Conservation (phyloP, 2,888 invertebrate genomes). For the Ormyrus rosae region DNA sequence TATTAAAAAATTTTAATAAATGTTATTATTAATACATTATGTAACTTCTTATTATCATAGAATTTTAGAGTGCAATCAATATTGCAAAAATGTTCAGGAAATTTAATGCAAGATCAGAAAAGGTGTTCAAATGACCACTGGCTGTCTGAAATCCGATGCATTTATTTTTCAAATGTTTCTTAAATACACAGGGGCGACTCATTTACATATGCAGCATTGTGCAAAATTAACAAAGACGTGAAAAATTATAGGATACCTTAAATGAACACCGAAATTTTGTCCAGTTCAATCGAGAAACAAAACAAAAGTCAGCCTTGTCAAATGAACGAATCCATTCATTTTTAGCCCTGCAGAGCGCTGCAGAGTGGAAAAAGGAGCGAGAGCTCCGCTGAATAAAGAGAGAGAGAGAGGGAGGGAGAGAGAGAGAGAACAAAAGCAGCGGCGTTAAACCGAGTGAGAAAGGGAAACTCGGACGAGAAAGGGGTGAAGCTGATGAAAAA, state of each 20-base stretch:
- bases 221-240: too few relatives aligned
- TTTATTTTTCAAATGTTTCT: too few relatives aligned
- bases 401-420: not conserved
- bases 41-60: not conserved
- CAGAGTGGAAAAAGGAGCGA: not conserved
- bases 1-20: not conserved
- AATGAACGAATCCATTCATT: slow-evolving; percentile 18
- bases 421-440: slow-evolving; percentile 6
- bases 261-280: slow-evolving; percentile 14
- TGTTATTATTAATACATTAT: not conserved
- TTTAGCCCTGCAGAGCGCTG: not conserved
- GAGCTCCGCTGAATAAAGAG: not conserved
- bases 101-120: too few relatives aligned
- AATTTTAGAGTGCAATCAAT: not conserved
- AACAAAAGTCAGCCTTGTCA: slow-evolving; percentile 7
- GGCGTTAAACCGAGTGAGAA: slow-evolving; percentile 9
- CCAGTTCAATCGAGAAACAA: slow-evolving; percentile 18
- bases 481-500: slow-evolving; percentile 58
- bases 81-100: too few relatives aligned
- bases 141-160: too few relatives aligned
- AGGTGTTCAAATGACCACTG: too few relatives aligned
- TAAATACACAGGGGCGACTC: too few relatives aligned
- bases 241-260: not conserved
- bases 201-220: too few relatives aligned
- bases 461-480: not conserved